Percentiles rank a stretch among this genome's conserved stretches.
These are phyloP conservation scores for Thalassophryne amazonica DNA, from an alignment of 2,797 vertebrate species.

Conservation along the genomic window DNA sequence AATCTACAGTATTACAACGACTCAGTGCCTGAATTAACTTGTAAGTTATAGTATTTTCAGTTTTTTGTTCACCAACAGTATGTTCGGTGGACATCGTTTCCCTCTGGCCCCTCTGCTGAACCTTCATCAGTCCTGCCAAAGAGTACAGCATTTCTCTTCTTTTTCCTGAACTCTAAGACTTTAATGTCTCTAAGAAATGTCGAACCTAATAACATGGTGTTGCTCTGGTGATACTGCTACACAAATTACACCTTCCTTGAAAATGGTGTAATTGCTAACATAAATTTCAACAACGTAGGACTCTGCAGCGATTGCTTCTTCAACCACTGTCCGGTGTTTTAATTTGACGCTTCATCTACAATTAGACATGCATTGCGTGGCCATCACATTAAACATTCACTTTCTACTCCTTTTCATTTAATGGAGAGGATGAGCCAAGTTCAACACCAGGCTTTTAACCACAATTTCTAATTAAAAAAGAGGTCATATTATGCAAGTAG, in stretches of 20 bases:
- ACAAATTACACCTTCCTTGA: slow-evolving; percentile 67
- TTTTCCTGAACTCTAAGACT: slow-evolving; percentile 19
- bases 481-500: too few species aligned
- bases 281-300: slow-evolving; percentile 50
- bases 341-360: slow-evolving; percentile 71
- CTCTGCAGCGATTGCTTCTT: slow-evolving; percentile 36
- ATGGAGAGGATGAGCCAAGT: slow-evolving; percentile 18
- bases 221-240: slow-evolving; percentile 56
- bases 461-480: slow-evolving; percentile 44
- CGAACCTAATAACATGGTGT: slow-evolving; percentile 66
- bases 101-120: too few species aligned
- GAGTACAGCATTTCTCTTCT: slow-evolving; percentile 63
- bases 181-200: slow-evolving; percentile 70
- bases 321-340: slow-evolving; percentile 62
- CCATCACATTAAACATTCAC: slow-evolving; percentile 62
- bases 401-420: slow-evolving; percentile 53
- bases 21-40: too few species aligned
- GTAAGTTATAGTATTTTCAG: too few species aligned
- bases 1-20: too few species aligned
- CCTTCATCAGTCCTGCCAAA: too few species aligned
- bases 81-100: too few species aligned
- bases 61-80: too few species aligned
- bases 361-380: slow-evolving; percentile 69
- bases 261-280: slow-evolving; percentile 61
- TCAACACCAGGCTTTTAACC: slow-evolving; percentile 19